phyloP scores from a whole-genome alignment of 2,797 vertebrate species.

The Dendrocincla fuliginosa region DNA sequence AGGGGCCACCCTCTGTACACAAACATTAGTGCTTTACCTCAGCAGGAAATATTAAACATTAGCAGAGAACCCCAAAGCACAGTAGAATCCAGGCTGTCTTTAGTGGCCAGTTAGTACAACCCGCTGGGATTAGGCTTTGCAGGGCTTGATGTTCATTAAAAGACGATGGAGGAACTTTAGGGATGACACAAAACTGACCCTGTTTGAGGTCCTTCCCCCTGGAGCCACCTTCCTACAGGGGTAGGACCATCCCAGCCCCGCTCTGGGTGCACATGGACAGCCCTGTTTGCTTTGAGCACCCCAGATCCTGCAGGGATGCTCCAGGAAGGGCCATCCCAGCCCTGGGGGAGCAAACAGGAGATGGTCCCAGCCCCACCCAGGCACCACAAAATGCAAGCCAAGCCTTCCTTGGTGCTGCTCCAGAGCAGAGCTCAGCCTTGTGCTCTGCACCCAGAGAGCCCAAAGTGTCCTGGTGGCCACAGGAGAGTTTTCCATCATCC shows the following conservation, averaged over 20 bases:
- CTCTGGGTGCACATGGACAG: neutral
- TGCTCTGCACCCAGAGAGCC: neutral
- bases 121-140: neutral
- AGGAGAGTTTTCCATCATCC: constrained; percentile 42
- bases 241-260: neutral
- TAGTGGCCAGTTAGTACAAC: neutral
- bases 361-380: accelerated
- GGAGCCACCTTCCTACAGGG: accelerated
- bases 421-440: neutral
- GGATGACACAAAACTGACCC: constrained; percentile 49
- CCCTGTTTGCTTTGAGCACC: neutral
- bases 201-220: neutral
- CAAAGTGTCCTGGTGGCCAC: accelerated
- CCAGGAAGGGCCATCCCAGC: neutral
- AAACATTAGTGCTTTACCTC: neutral
- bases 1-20: neutral
- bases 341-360: neutral
- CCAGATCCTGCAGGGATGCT: neutral
- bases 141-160: neutral
- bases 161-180: neutral
- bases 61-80: neutral
- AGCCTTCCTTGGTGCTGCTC: neutral
- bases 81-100: neutral
- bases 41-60: neutral
- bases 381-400: neutral